Conservation (phyloP, 2,888 invertebrate species). For the Scaptomyza tumidula region DNA sequence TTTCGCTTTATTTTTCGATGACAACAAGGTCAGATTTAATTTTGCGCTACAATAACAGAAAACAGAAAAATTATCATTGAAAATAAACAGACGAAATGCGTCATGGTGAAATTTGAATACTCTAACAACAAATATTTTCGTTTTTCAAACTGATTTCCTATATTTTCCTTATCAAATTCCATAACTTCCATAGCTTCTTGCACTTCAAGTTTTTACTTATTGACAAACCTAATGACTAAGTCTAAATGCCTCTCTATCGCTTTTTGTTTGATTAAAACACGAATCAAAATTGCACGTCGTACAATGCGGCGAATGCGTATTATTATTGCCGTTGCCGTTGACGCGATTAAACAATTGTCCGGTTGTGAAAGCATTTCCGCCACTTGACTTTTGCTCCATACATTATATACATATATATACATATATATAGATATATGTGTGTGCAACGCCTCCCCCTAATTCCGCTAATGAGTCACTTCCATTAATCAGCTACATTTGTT, state of each 20-base stretch:
- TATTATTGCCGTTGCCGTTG: slow-evolving; percentile 62
- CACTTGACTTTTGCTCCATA: slow-evolving; percentile 53
- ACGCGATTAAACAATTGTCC: slow-evolving; percentile 77
- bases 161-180: neutral
- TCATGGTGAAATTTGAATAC: slow-evolving; percentile 32
- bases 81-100: slow-evolving; percentile 2
- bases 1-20: slow-evolving; percentile 27
- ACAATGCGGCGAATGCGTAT: slow-evolving; percentile 58
- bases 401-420: slow-evolving; percentile 8
- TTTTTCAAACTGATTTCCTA: neutral
- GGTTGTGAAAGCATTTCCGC: slow-evolving; percentile 75
- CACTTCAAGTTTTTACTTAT: neutral
- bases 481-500: slow-evolving; percentile 62
- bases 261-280: slow-evolving; percentile 29
- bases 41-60: slow-evolving; percentile 46
- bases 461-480: slow-evolving; percentile 63
- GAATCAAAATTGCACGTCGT: slow-evolving; percentile 58
- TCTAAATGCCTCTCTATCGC: slow-evolving; percentile 18
- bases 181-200: too few relatives aligned
- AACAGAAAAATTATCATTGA: slow-evolving; percentile 23
- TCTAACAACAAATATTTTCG: slow-evolving; percentile 20
- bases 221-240: slow-evolving; percentile 45
- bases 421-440: neutral
- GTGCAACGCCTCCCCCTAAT: slow-evolving; percentile 6
- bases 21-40: slow-evolving; percentile 79